phyloP scores from a whole-genome alignment of 2,113 vertebrate genomes.

The Ornithorhynchus anatinus region DNA sequence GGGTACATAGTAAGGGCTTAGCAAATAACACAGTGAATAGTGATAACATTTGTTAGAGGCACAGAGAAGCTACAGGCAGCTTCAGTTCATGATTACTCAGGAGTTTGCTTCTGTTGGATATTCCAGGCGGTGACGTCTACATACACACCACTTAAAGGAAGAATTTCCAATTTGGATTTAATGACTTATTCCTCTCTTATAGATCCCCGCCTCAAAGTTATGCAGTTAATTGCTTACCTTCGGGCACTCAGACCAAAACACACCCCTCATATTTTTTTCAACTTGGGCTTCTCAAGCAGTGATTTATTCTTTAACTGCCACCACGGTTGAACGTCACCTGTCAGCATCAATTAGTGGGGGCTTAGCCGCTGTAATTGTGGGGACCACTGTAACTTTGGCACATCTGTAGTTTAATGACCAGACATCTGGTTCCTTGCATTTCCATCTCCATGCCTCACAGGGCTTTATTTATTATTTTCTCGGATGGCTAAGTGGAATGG shows the following conservation, averaged over 20 bases:
- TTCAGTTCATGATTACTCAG: too few species aligned
- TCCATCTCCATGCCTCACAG: background rate
- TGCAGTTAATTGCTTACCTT: constrained; percentile 59
- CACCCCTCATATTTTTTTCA: accelerated
- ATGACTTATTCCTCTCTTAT: too few species aligned
- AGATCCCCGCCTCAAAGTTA: constrained; percentile 12
- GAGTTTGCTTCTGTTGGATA: too few species aligned
- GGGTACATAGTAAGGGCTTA: too few species aligned
- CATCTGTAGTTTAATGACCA: constrained; percentile 66
- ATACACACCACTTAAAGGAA: too few species aligned
- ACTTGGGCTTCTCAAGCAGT: constrained; percentile 12
- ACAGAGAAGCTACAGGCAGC: too few species aligned
- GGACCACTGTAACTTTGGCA: background rate
- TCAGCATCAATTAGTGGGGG: constrained; percentile 51
- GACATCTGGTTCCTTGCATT: constrained; percentile 62
- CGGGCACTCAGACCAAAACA: constrained; percentile 56
- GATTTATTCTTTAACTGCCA: constrained; percentile 52
- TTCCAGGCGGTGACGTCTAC: too few species aligned
- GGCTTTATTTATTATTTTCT: background rate
- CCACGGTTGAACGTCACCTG: constrained; percentile 34
- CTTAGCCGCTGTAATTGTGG: constrained; percentile 27
- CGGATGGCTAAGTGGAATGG: background rate
- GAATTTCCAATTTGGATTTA: too few species aligned
- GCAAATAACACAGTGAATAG: too few species aligned
- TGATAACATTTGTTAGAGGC: too few species aligned